Base-by-base conservation (phyloP, 2,113 vertebrate genomes). In the Platichthys flesus region DNA sequence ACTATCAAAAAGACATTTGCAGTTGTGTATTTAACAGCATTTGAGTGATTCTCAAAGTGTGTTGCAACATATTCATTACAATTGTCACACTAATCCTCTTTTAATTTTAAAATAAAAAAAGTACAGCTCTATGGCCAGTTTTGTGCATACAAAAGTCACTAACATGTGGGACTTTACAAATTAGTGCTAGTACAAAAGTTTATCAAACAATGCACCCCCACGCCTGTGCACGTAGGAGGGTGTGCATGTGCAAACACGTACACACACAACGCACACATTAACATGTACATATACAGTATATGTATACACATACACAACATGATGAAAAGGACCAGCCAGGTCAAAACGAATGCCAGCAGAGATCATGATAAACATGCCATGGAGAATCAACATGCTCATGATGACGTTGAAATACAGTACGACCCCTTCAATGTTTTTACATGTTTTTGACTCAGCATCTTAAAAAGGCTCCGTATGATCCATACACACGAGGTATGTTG, bases 141-240 rank as follows among this genome's bases (percentile, higher is more conserved):
- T 83, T 85, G 80, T 88, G 85, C 79, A 87, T 90, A 85, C 84
- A 85, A 87, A 90, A 78, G 47, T 86, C 60, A 82, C 66, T 64
- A 67, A 75, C 76, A 86, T 73, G 69, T 78, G 65, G 23, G 45
- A 78, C 72, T 67, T 85, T 54, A 82, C 68, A 79, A 88, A 89
- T 70, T 79, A 85, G 37, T 66, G 60, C 56, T 78, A 74, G 80
- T 84, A 89, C 26, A 90, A 84, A 88, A 85, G 42, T 54, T 76
- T 78, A 72, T 82, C 73, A 83, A 76, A 90, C 51, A 83, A 61
- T 62, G 24, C 31, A 84, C 49, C 61, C 28, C 65, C 15, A 82
- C 13, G 71, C 31, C 45, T 74, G 67, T 78, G 51, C 61, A 73
- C 10, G 0, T 61, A 61, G 60, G 40, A 3, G 2, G 69, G 67